These are phyloP conservation scores for Heliothis virescens DNA, from an alignment of 1,140 invertebrate species.

Conservation along the genomic window DNA sequence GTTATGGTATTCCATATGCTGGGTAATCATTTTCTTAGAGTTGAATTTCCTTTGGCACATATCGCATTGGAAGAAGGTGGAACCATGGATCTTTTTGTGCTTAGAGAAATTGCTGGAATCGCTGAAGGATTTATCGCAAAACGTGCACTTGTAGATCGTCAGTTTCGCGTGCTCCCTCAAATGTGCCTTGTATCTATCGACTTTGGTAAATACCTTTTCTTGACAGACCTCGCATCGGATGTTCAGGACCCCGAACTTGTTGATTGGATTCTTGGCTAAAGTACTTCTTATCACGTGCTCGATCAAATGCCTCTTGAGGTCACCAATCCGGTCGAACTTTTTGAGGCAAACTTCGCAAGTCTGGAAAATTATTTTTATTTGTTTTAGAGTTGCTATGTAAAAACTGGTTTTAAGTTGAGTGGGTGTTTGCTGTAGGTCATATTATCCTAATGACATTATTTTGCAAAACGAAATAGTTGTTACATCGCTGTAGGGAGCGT, in stretches of 20 bases:
- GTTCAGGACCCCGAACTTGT: constrained; percentile 69
- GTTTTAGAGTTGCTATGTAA: neutral
- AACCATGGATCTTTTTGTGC: constrained; percentile 84
- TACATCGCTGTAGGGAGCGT: neutral
- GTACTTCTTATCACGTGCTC: constrained; percentile 79
- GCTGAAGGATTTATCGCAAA: constrained; percentile 84
- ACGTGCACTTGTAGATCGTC: constrained; percentile 82
- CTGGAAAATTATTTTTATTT: constrained; percentile 62
- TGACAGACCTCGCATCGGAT: constrained; percentile 81
- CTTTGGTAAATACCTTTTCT: constrained; percentile 68
- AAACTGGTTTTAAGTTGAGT: neutral
- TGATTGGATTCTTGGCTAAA: constrained; percentile 74
- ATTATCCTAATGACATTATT: neutral
- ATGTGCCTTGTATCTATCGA: constrained; percentile 82
- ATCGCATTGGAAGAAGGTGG: constrained; percentile 79
- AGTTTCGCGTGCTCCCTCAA: constrained; percentile 83
- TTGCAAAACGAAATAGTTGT: neutral
- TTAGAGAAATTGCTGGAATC: constrained; percentile 85
- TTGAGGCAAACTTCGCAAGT: constrained; percentile 80
- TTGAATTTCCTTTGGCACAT: constrained; percentile 83
- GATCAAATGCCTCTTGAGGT: constrained; percentile 83
- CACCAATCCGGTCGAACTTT: constrained; percentile 79
- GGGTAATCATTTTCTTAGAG: constrained; percentile 82
- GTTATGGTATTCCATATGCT: constrained; percentile 82
- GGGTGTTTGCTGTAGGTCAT: neutral